A percentile compares a stretch with the other conserved stretches of the same genome.
These are phyloP conservation scores for Campoplex capitator DNA, from an alignment of 2,888 invertebrate genomes.

Conservation along the genomic window DNA sequence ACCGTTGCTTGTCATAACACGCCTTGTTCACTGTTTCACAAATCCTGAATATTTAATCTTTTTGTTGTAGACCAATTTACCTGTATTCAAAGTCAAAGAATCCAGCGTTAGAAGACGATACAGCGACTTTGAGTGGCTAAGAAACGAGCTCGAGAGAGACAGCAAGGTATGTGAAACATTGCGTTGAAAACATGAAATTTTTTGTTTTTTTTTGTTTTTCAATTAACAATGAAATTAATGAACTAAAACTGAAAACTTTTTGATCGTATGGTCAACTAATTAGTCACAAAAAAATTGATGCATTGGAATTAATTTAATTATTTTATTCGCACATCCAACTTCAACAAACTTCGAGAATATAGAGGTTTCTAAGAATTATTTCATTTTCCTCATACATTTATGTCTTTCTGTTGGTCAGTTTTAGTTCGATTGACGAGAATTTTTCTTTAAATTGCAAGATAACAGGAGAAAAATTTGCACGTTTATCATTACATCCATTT, in stretches of 20 bases:
- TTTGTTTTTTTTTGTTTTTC: too few relatives aligned
- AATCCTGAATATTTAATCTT: constrained; percentile 48
- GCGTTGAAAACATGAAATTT: not conserved
- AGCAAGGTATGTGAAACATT: constrained; percentile 91
- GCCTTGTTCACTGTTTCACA: not conserved
- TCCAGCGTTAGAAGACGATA: constrained; percentile 98
- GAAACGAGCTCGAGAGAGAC: constrained; percentile 99
- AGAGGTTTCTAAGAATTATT: too few relatives aligned
- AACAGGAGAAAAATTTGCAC: not conserved
- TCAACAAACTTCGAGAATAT: not conserved
- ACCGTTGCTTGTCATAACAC: not conserved
- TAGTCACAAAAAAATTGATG: too few relatives aligned
- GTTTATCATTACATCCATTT: too few relatives aligned
- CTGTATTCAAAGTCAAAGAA: constrained; percentile 99
- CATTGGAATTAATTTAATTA: not conserved
- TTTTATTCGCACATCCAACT: not conserved
- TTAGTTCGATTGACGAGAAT: not conserved
- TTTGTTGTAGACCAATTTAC: constrained; percentile 97
- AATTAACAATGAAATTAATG: too few relatives aligned
- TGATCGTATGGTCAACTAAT: too few relatives aligned
- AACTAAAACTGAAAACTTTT: not conserved
- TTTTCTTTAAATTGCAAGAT: not conserved
- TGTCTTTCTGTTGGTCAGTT: not conserved
- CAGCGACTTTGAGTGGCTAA: constrained; percentile 99
- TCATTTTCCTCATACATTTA: too few relatives aligned